Conservation (phyloP, 2,797 vertebrate species). For the Sebastes nivosus region DNA sequence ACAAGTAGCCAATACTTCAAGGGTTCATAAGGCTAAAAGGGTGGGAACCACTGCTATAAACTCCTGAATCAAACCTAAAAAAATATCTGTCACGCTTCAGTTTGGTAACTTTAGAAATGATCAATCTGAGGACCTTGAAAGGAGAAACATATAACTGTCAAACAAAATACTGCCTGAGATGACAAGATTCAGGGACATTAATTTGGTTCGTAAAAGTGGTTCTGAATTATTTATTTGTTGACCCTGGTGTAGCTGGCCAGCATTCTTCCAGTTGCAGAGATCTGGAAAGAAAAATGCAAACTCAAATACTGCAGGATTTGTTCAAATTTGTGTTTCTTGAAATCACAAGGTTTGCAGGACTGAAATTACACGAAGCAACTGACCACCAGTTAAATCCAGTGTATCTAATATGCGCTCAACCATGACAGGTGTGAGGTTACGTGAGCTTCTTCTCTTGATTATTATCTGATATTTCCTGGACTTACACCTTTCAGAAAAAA, state of each 20-base stretch:
- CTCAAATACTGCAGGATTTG: not conserved
- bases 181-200: not conserved
- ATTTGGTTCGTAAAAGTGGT: not conserved
- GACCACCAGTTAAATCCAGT: not conserved
- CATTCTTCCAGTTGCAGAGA: not conserved
- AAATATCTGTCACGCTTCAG: not conserved
- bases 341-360: not conserved
- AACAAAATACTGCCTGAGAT: not conserved
- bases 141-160: not conserved
- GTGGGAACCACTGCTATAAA: not conserved
- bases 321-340: not conserved
- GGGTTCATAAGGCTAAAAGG: not conserved
- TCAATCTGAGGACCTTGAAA: not conserved
- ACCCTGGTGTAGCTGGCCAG: not conserved
- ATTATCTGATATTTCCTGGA: not conserved
- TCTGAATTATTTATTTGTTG: not conserved
- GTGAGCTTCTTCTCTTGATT: not conserved
- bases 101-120: not conserved
- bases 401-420: not conserved
- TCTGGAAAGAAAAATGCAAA: not conserved
- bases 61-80: not conserved
- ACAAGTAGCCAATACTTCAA: not conserved
- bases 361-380: not conserved
- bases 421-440: not conserved
- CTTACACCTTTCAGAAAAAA: not conserved